Evolutionary conservation across 2,888 invertebrate genomes (phyloP).

Genomic region (Elysia crispata): DNA sequence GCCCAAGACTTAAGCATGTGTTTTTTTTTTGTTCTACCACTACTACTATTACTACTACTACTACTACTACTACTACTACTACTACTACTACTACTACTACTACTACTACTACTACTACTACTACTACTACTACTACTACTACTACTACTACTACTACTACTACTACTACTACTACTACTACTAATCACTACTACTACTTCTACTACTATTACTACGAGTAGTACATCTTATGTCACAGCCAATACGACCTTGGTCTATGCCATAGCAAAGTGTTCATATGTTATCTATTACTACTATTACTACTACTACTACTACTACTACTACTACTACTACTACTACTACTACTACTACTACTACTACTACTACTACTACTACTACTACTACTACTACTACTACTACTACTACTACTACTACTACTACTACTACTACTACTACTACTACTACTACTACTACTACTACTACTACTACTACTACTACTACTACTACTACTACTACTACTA

Average conservation of each 20-base stretch:
- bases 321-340: slow-evolving; percentile 40
- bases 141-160: too few species aligned
- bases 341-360: slow-evolving; percentile 42
- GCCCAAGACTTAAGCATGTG: too few species aligned
- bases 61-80: too few species aligned
- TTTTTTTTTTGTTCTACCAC: too few species aligned
- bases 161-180: too few species aligned
- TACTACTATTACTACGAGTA: slow-evolving; percentile 1
- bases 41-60: too few species aligned
- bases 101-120: too few species aligned
- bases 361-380: slow-evolving; percentile 43
- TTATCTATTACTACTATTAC: slow-evolving; percentile 33
- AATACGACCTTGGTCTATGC: slow-evolving; percentile 34
- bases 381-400: slow-evolving; percentile 44
- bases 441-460: slow-evolving; percentile 4
- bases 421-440: slow-evolving; percentile 4
- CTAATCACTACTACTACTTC: too few species aligned
- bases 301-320: slow-evolving; percentile 41
- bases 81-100: too few species aligned
- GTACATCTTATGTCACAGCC: slow-evolving; percentile 15
- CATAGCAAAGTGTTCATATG: slow-evolving; percentile 22
- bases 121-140: too few species aligned
- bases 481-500: slow-evolving; percentile 64
- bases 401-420: slow-evolving; percentile 3
- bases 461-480: slow-evolving; percentile 9